Evolutionary conservation across 2,888 invertebrate species (phyloP), one percentile per base, ranked within the genome.

Genomic region (Cyclophora punctaria): DNA sequence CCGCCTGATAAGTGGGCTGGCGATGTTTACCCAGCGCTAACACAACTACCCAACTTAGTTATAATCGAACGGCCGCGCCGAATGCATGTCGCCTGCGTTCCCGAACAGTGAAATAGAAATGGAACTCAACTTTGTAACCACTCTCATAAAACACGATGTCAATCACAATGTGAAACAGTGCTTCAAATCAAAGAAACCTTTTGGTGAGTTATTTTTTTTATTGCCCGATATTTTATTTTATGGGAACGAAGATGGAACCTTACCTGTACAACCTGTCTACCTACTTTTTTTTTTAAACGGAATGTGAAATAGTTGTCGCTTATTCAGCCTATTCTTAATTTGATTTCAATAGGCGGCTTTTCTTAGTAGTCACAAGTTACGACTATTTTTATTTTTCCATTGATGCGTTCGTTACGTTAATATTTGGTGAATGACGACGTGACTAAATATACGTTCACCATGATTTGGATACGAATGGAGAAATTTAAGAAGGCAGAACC

Each of bases 151-250:
- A 74, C 85, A 83, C 62, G 88, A 89, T 73, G 78, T 87, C 64
- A 89, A 89, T 60, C 86, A 86, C 61, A 89, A 89, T 73, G 80
- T 88, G 68, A 84, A 75, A 77, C 76, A 85, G 81, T 86, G 86
- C 69, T 86, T 89, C 65, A 86, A 87, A 66, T 66, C 80, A n/a
- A 89, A 86, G 73, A 88, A 83, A 57, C 69, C 84, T 41, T 88
- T 86, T 57, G 76, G 89, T 89, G 67, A 87, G 85, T 73, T 58
- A 54, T 53, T 48, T 55, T 43, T 41, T 35, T 41, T 45, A 6
- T 40, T 44, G 44, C 44, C 20, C 42, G 42, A 43, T 20, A 43
- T 5, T 43, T 5, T 6, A 41, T 41, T 41, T 41, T 7, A 5
- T 41, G 7, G 42, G 7, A 43, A 7, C 37, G 33, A 44, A 44